Percentiles rank a stretch among this genome's conserved stretches.
Conservation (phyloP, 1,140 invertebrate species). For the Myzus persicae region DNA sequence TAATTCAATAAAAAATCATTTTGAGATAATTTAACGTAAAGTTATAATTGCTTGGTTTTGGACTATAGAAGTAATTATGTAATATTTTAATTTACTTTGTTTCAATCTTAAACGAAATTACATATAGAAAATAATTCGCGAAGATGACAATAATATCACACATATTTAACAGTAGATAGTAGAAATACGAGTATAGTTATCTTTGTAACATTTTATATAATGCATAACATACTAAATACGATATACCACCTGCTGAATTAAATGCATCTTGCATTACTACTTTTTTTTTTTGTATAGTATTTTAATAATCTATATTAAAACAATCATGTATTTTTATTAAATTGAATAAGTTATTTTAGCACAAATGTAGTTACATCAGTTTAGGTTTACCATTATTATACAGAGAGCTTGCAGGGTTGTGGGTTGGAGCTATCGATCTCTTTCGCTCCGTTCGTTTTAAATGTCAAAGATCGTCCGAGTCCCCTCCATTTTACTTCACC, state of each 20-base stretch:
- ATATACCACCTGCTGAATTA: not conserved
- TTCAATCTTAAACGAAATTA: not conserved
- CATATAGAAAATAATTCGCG: not conserved
- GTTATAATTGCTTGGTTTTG: not conserved
- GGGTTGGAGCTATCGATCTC: conserved; percentile 41
- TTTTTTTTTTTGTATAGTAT: not conserved
- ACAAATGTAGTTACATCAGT: not conserved
- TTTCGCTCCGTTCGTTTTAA: conserved; percentile 34
- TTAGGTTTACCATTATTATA: not conserved
- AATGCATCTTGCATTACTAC: not conserved
- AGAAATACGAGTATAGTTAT: not conserved
- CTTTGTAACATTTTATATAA: not conserved
- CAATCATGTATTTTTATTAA: not conserved
- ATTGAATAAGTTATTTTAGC: not conserved
- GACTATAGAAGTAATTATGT: not conserved
- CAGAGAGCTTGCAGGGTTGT: not conserved
- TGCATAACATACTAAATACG: not conserved
- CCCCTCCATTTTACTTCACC: conserved; percentile 7
- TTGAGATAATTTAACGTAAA: not conserved
- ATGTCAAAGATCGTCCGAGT: conserved; percentile 49
- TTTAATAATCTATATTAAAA: not conserved
- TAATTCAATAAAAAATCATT: not conserved
- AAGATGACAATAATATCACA: not conserved
- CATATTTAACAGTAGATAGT: not conserved
- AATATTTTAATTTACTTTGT: not conserved